Conservation (phyloP, 2,113 vertebrate genomes). For the Stigmatopora nigra region DNA sequence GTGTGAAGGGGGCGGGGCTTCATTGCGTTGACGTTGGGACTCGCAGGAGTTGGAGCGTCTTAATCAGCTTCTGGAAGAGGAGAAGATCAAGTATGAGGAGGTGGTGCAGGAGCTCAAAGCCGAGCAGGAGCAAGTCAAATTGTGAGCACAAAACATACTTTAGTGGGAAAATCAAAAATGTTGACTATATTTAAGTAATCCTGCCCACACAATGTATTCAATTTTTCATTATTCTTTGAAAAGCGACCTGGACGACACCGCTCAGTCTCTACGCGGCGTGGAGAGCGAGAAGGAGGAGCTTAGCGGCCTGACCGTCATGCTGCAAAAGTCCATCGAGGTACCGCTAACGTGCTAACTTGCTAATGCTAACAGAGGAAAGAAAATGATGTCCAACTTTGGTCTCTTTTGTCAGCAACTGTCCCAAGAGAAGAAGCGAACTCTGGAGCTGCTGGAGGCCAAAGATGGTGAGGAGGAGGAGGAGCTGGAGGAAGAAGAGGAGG, state of each 20-base stretch:
- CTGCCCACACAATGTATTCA: not conserved
- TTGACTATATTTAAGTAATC: no score
- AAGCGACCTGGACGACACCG: conserved; percentile 88
- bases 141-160: conserved; percentile 63
- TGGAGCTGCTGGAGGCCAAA: conserved; percentile 78
- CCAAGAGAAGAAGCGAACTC: conserved; percentile 83
- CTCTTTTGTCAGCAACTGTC: conserved; percentile 77
- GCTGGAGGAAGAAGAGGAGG: conserved; percentile 12
- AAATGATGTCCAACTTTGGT: not conserved
- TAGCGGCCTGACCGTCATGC: conserved; percentile 72
- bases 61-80: conserved; percentile 88
- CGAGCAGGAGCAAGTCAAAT: conserved; percentile 90
- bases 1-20: not conserved
- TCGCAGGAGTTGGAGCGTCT: conserved; percentile 84
- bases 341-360: not conserved
- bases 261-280: conserved; percentile 81
- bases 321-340: conserved; percentile 87
- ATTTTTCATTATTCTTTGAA: not conserved
- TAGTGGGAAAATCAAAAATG: no score
- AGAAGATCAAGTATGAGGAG: conserved; percentile 92
- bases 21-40: not conserved
- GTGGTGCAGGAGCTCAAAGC: conserved; percentile 84
- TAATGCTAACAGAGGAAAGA: not conserved
- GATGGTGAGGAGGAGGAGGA: conserved; percentile 48
- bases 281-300: conserved; percentile 88